Evolutionary conservation across 2,888 invertebrate genomes (phyloP).

Genomic region (Drosophila vallismaia): DNA sequence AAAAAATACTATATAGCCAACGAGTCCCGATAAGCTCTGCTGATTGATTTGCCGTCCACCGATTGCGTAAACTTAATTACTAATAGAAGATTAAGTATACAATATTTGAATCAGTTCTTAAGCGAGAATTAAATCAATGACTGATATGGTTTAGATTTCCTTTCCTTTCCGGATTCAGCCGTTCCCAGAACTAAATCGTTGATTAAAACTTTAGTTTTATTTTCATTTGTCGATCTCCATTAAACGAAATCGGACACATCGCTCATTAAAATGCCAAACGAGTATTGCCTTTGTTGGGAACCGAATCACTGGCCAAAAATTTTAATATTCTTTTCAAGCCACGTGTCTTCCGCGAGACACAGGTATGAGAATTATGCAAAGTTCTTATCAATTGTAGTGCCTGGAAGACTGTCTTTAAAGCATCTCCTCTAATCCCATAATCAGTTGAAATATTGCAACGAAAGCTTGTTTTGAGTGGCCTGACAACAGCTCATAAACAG

Average conservation of each 20-base stretch:
- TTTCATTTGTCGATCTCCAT: too few species aligned
- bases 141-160: conserved; percentile 9
- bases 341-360: conserved; percentile 1
- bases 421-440: conserved; percentile 8
- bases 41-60: conserved; percentile 12
- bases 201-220: too few species aligned
- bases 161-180: not conserved
- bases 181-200: not conserved
- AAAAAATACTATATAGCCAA: not conserved
- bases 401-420: not conserved
- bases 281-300: too few species aligned
- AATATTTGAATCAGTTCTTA: conserved; percentile 11
- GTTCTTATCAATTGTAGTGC: not conserved
- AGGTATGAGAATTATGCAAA: too few species aligned
- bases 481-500: conserved; percentile 11
- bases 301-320: too few species aligned
- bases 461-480: not conserved
- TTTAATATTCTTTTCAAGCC: not conserved
- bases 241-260: too few species aligned
- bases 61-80: conserved; percentile 33
- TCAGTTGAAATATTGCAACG: conserved; percentile 5
- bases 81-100: conserved; percentile 12
- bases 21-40: conserved; percentile 19
- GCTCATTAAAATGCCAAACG: conserved; percentile 7
- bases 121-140: conserved; percentile 13